Conservation (phyloP, 2,888 invertebrate species). For the Tetragonula carbonaria region DNA sequence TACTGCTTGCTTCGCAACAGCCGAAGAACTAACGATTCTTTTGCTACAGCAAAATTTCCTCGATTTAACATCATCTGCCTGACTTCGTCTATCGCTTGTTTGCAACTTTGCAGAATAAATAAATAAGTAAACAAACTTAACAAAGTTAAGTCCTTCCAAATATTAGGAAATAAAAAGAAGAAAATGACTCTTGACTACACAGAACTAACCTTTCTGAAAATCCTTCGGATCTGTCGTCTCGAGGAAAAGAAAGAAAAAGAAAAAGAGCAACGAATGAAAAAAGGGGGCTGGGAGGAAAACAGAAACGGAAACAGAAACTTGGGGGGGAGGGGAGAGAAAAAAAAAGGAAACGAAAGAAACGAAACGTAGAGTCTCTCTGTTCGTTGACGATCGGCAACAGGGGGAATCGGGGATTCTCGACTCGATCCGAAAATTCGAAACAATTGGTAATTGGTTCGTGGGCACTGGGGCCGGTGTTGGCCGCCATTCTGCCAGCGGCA, state of each 20-base stretch:
- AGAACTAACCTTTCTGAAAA: too few relatives aligned
- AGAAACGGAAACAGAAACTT: neutral
- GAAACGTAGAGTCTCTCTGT: neutral
- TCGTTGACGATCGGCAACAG: constrained; percentile 4
- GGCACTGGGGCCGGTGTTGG: neutral
- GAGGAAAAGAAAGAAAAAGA: neutral
- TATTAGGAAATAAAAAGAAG: too few relatives aligned
- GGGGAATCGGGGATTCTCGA: neutral
- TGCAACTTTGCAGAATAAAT: too few relatives aligned
- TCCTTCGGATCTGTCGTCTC: neutral
- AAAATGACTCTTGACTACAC: too few relatives aligned
- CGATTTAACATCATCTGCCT: too few relatives aligned
- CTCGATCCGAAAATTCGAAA: constrained; percentile 30
- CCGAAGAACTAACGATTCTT: too few relatives aligned
- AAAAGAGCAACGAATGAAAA: neutral
- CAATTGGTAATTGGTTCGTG: constrained; percentile 10
- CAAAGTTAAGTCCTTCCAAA: too few relatives aligned
- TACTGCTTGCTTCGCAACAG: too few relatives aligned
- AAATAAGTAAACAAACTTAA: too few relatives aligned
- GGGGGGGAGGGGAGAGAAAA: too few relatives aligned
- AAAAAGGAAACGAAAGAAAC: neutral
- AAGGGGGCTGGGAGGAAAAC: neutral
- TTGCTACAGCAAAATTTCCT: too few relatives aligned
- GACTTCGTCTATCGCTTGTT: too few relatives aligned
- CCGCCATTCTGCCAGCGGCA: constrained; percentile 7